phyloP scores from a whole-genome alignment of 2,888 invertebrate genomes.

The Amphipoea oculea region DNA sequence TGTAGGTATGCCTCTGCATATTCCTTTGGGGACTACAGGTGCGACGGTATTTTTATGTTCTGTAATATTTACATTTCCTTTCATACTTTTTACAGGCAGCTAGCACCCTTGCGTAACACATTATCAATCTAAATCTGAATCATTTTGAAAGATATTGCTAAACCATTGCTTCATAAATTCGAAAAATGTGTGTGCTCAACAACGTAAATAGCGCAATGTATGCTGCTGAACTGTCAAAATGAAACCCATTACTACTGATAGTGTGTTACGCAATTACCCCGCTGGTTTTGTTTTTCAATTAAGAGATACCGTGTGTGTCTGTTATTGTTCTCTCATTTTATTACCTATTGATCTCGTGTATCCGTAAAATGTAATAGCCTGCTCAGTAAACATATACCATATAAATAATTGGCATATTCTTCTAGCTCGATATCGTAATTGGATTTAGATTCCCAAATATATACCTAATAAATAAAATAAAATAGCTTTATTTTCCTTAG shows the following conservation, averaged over 20 bases:
- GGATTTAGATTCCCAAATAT: neutral
- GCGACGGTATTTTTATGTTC: neutral
- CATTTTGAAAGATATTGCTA: too few relatives aligned
- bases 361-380: slow-evolving; percentile 1
- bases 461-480: neutral
- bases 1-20: too few relatives aligned
- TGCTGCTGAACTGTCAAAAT: too few relatives aligned
- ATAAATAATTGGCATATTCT: neutral
- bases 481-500: neutral
- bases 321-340: neutral
- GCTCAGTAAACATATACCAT: neutral
- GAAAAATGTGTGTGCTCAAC: too few relatives aligned
- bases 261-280: too few relatives aligned
- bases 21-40: too few relatives aligned
- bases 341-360: neutral
- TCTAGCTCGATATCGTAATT: neutral
- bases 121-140: too few relatives aligned
- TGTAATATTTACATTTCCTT: neutral
- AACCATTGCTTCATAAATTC: too few relatives aligned
- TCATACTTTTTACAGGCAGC: too few relatives aligned
- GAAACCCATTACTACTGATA: too few relatives aligned
- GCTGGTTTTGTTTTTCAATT: neutral
- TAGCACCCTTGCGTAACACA: too few relatives aligned
- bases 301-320: neutral
- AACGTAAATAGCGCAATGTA: too few relatives aligned